phyloP scores from a whole-genome alignment of 2,113 vertebrate species.

The Vireo altiloquus region DNA sequence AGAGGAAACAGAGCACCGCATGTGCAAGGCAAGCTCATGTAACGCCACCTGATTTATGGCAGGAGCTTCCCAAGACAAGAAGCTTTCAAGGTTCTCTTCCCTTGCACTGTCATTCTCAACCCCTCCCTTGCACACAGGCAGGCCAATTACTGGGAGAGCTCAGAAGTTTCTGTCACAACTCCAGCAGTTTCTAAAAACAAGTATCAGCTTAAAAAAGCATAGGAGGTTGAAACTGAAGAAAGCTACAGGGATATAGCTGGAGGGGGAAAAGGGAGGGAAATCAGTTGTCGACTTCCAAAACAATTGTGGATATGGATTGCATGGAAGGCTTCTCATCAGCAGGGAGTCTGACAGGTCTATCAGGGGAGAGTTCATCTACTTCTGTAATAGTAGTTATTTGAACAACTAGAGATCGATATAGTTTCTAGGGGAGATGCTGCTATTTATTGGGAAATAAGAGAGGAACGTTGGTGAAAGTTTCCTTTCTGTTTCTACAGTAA shows the following conservation, averaged over 20 bases:
- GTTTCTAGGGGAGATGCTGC: constrained; percentile 49
- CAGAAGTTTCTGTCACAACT: constrained; percentile 52
- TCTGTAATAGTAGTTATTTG: constrained; percentile 61
- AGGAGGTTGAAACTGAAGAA: neutral
- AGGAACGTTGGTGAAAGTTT: constrained; percentile 29
- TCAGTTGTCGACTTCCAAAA: constrained; percentile 19
- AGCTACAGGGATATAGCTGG: constrained; percentile 24
- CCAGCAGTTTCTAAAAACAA: constrained; percentile 34
- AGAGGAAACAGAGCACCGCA: neutral
- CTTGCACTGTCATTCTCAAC: constrained; percentile 13
- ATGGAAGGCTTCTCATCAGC: constrained; percentile 48
- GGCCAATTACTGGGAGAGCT: constrained; percentile 38
- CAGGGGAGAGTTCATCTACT: constrained; percentile 55
- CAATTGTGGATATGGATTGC: constrained; percentile 48
- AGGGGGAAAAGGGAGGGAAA: neutral
- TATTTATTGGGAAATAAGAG: constrained; percentile 62
- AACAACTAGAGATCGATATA: constrained; percentile 53
- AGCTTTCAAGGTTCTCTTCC: neutral
- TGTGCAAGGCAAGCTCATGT: accelerated
- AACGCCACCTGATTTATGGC: neutral
- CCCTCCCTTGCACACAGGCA: neutral
- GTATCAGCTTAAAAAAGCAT: constrained; percentile 36
- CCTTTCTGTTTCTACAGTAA: constrained; percentile 47
- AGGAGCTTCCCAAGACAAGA: neutral
- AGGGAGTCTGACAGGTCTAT: constrained; percentile 61